A percentile compares a stretch with the other conserved stretches of the same genome.
phyloP scores from a whole-genome alignment of 2,888 invertebrate genomes.

The Branchellion lobata region DNA sequence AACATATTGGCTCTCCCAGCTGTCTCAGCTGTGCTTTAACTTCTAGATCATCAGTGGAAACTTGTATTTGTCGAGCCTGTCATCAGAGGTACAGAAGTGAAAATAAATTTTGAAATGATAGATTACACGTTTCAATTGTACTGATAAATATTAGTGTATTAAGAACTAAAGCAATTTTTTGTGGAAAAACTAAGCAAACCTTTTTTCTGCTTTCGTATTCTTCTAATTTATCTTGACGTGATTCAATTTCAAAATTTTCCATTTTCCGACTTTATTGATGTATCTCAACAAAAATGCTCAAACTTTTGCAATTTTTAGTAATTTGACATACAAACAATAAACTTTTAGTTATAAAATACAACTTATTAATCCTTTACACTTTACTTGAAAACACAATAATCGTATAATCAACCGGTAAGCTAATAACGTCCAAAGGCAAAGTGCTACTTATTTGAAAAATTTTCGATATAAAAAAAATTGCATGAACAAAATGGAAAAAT shows the following conservation, averaged over 20 bases:
- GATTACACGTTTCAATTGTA: background rate
- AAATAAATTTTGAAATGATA: background rate
- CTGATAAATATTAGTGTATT: slow-evolving; percentile 18
- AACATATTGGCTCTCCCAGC: slow-evolving; percentile 89
- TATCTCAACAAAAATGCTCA: slow-evolving; percentile 61
- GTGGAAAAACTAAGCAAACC: slow-evolving; percentile 61
- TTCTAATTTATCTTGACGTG: slow-evolving; percentile 85
- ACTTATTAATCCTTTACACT: too few species aligned
- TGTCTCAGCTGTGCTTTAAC: slow-evolving; percentile 87
- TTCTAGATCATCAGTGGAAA: slow-evolving; percentile 96
- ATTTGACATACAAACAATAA: too few species aligned
- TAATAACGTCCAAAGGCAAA: too few species aligned
- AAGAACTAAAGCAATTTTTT: background rate
- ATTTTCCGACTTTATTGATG: slow-evolving; percentile 85
- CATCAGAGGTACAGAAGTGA: slow-evolving; percentile 22
- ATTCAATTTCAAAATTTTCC: slow-evolving; percentile 81
- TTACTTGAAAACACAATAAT: too few species aligned
- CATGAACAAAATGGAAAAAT: too few species aligned
- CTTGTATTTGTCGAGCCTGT: slow-evolving; percentile 81
- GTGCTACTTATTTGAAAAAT: too few species aligned
- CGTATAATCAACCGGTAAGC: too few species aligned
- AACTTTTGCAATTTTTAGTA: background rate
- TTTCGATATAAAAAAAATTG: too few species aligned
- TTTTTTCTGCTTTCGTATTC: slow-evolving; percentile 92
- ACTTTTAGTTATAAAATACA: too few species aligned